These are phyloP conservation scores for Zaprionus bogoriensis DNA, from an alignment of 2,888 invertebrate genomes.

Conservation along the genomic window DNA sequence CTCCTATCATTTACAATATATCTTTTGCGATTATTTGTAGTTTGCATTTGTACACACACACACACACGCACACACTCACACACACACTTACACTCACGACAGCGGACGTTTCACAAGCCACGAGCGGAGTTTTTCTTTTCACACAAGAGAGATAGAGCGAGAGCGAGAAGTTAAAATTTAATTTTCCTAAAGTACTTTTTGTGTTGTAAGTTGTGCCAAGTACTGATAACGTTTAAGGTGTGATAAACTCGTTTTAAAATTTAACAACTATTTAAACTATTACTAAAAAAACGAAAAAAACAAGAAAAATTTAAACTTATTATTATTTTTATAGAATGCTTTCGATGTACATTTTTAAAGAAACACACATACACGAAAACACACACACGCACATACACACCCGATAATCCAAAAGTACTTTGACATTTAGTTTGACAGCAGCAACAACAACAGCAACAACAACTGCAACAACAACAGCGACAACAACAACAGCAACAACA, in stretches of 20 bases:
- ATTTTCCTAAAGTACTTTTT: constrained; percentile 65
- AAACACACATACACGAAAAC: constrained; percentile 20
- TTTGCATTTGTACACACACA: constrained; percentile 18
- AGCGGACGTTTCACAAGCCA: constrained; percentile 15
- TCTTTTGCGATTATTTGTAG: constrained; percentile 14
- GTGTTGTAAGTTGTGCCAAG: constrained; percentile 83
- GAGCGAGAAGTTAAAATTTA: constrained; percentile 52
- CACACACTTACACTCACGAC: constrained; percentile 12
- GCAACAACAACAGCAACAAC: constrained; percentile 33
- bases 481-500: constrained; percentile 37
- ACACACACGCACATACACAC: constrained; percentile 16
- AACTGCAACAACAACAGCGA: constrained; percentile 42
- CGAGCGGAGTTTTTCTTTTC: constrained; percentile 23
- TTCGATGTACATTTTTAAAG: constrained; percentile 52
- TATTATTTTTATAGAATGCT: constrained; percentile 60
- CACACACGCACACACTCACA: constrained; percentile 1
- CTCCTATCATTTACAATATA: constrained; percentile 21
- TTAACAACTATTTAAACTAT: constrained; percentile 72
- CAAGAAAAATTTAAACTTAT: constrained; percentile 37
- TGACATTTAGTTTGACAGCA: constrained; percentile 58
- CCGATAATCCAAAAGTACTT: constrained; percentile 61
- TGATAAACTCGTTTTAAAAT: constrained; percentile 82
- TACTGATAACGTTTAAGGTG: constrained; percentile 83
- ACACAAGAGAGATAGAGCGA: not conserved
- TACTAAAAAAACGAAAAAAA: constrained; percentile 50